Evolutionary conservation across 2,888 invertebrate species (phyloP), one percentile per base, ranked within the genome.

Genomic region (Diarsia mendica): DNA sequence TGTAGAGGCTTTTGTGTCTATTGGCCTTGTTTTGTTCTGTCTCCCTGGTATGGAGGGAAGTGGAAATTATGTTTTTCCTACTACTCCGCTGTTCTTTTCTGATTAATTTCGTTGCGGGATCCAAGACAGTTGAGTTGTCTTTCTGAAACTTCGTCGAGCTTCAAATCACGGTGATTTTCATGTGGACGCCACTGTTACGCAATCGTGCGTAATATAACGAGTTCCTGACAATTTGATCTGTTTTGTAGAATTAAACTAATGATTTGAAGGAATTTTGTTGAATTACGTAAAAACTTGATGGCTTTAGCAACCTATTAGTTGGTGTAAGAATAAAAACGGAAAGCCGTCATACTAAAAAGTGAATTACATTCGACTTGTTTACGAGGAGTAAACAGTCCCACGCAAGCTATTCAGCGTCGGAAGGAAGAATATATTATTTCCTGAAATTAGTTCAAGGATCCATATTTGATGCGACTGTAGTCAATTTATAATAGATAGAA

Each of bases 401-500:
- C 72, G 60, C 61, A 70, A n/a, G 63, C 39, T 72, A 55, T 66
- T 71, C 51, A 51, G 65, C 65, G 63, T 72, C 63, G 55, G 44
- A 67, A 51, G 44, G 63, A 80, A 55, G 39, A 73, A 76, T 77
- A 65, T 75, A 63, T 44, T 20, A 75, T 79, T 77, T n/a, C n/a
- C n/a, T n/a, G n/a, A n/a, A n/a, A n/a, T n/a, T n/a, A n/a, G n/a
- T n/a, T n/a, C n/a, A n/a, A n/a, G n/a, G n/a, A n/a, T n/a, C n/a
- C n/a, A n/a, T 28, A 28, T 39, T 39, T 39, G 39, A 39, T 39
- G 39, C 23, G 13, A 18, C 44, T 55, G 66, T 71, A 73, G 9
- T 77, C 67, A 69, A 61, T 63, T 84, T 64, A n/a, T n/a, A n/a
- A n/a, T n/a, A 68, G n/a, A 64, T 67, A 44, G 44, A 60, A 70